Evolutionary conservation across 53 echinoderm and acorn worm species (phyloP), one percentile per base, ranked within the genome.

Genomic region (Patiria pectinifera): DNA sequence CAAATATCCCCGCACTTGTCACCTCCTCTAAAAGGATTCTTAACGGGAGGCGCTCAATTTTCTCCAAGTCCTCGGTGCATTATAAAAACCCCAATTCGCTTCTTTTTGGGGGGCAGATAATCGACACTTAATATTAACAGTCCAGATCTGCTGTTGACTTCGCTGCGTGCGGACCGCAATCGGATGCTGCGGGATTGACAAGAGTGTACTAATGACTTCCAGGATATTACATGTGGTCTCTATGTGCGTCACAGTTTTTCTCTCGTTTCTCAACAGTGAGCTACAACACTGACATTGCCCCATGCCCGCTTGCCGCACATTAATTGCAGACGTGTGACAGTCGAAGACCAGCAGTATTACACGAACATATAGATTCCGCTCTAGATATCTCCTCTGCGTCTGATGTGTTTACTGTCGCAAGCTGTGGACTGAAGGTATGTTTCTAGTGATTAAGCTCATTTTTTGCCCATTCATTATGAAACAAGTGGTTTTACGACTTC

Each of bases 1-100:
- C 80, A 46, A 79, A 79, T 79, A 47, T 45, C 80, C 80, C 80
- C 19, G 3, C 45, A 12, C 48, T 79, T 79, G 80, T 79, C 80
- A 79, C 45, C 47, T 79, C 74, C n/a, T 74, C 74, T 74, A 74
- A 74, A 74, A 74, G 74, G 74, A 74, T 74, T 74, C 74, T 74
- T 74, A 74, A 74, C 74, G 74, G 74, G 80, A 18, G 47, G 53
- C 35, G 15, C 80, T 45, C 45, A 47, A 18, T 47, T 22, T 13
- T 53, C 53, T 53, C 53, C 53, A 16, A 79, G 80, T 79, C 48
- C 45, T 16, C 12, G 48, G 14, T 47, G 12, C 48, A 47, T 53
- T 53, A 6, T 53, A 53, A 53, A 53, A 53, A 53, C 53, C 53
- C 53, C 53, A 53, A 53, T 47, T 46, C 12, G 24, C 74, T 24